Percentiles rank a stretch among this genome's conserved stretches.
Evolutionary conservation across 37 sponge, comb jelly and placozoan genomes (phyloP).

Genomic region (Ephydatia muelleri): DNA sequence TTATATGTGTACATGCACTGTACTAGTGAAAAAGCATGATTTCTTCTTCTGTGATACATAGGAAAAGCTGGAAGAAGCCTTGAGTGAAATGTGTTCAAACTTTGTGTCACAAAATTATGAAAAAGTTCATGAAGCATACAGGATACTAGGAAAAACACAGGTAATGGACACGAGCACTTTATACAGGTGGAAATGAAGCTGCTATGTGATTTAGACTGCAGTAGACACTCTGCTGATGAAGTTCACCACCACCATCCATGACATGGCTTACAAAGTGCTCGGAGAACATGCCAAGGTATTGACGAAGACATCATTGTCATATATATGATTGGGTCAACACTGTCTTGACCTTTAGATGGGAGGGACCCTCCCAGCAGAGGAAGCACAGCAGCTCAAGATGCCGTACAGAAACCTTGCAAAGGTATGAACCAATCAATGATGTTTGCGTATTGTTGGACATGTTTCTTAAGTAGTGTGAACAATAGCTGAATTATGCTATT

Average conservation of each 20-base stretch:
- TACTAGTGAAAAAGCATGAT: no score
- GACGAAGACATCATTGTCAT: neutral
- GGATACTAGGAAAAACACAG: constrained; percentile 76
- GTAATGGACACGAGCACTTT: neutral
- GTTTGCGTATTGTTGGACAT: neutral
- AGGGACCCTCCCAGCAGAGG: constrained; percentile 3
- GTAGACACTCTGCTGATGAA: constrained; percentile 75
- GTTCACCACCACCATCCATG: constrained; percentile 69
- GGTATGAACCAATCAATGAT: neutral
- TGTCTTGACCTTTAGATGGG: neutral
- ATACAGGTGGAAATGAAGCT: neutral
- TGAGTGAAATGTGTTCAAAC: constrained; percentile 19
- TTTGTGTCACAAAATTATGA: constrained; percentile 56
- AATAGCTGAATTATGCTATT: no score
- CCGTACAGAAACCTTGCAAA: constrained; percentile 51
- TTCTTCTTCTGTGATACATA: neutral
- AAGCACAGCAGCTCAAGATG: constrained; percentile 21
- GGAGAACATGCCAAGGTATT: constrained; percentile 65
- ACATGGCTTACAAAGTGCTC: constrained; percentile 58
- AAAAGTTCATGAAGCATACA: constrained; percentile 69
- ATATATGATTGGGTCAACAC: neutral
- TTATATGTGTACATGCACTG: no score
- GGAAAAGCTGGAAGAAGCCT: constrained; percentile 62
- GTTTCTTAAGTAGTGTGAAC: no score
- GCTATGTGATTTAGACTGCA: constrained; percentile 47